Conservation (phyloP, 2,113 vertebrate species). For the Nothobranchius kuhntae region DNA sequence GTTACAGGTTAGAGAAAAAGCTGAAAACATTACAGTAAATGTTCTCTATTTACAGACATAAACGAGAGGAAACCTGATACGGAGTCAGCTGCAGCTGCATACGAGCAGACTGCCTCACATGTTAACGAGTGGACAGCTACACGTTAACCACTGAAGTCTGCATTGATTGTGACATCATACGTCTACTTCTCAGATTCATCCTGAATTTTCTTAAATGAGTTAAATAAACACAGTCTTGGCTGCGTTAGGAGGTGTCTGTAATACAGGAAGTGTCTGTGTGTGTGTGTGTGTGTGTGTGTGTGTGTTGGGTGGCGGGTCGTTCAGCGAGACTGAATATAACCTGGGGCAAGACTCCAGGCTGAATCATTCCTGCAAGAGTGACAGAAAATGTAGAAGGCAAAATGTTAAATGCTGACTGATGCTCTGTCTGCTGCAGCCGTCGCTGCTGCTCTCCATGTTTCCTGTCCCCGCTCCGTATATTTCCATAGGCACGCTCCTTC, state of each 20-base stretch:
- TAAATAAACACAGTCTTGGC: conserved; percentile 41
- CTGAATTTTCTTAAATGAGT: conserved; percentile 23
- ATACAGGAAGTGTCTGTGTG: background rate
- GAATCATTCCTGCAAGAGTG: conserved; percentile 59
- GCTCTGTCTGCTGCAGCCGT: conserved; percentile 39
- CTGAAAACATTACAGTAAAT: background rate
- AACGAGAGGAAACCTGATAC: background rate
- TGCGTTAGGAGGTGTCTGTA: conserved; percentile 19
- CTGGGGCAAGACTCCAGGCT: conserved; percentile 55
- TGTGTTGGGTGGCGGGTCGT: conserved; percentile 10
- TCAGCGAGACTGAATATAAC: conserved; percentile 49
- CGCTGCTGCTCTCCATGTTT: conserved; percentile 13
- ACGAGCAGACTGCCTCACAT: conserved; percentile 25
- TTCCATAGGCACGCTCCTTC: conserved; percentile 1
- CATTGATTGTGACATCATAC: conserved; percentile 45
- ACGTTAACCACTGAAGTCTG: conserved; percentile 62
- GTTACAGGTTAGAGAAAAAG: background rate
- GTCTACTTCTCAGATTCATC: background rate
- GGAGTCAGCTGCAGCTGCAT: background rate
- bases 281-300: conserved; percentile 11
- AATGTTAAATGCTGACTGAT: conserved; percentile 64
- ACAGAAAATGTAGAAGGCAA: conserved; percentile 60
- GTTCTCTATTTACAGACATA: background rate
- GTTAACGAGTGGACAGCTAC: conserved; percentile 56
- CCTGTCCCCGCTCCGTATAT: conserved; percentile 12